Conservation (phyloP, 2,888 invertebrate species). For the Meliscaeva auricollis region DNA sequence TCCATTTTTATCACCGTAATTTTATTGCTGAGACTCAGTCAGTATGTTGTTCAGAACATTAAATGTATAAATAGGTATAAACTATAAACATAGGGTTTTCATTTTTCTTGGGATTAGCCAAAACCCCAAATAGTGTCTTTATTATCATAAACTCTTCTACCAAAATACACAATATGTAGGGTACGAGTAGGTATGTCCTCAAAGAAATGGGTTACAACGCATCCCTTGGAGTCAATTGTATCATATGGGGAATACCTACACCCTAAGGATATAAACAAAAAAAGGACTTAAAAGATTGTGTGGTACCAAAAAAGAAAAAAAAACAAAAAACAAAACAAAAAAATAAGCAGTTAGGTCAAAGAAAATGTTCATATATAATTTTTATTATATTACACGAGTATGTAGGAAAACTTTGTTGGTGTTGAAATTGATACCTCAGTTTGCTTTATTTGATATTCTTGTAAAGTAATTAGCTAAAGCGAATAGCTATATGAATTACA, state of each 20-base stretch:
- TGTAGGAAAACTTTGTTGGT: constrained; percentile 3
- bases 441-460: neutral
- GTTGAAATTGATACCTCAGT: constrained; percentile 15
- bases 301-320: neutral
- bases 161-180: neutral
- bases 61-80: neutral
- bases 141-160: constrained; percentile 69
- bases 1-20: constrained; percentile 9
- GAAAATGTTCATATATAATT: constrained; percentile 29
- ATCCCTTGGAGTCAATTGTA: constrained; percentile 37
- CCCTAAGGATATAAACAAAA: constrained; percentile 59
- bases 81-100: constrained; percentile 59
- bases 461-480: constrained; percentile 3
- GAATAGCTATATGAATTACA: too few species aligned
- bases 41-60: constrained; percentile 8
- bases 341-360: neutral
- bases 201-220: constrained; percentile 44
- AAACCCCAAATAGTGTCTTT: constrained; percentile 72
- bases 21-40: neutral
- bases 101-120: constrained; percentile 71
- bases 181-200: constrained; percentile 25
- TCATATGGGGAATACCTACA: constrained; percentile 61
- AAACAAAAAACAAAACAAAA: neutral
- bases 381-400: constrained; percentile 6
- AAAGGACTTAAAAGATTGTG: constrained; percentile 68